Percentiles rank a stretch among this genome's conserved stretches.
Conservation (phyloP, 2,797 vertebrate species). For the Sebastes baramenuke region DNA sequence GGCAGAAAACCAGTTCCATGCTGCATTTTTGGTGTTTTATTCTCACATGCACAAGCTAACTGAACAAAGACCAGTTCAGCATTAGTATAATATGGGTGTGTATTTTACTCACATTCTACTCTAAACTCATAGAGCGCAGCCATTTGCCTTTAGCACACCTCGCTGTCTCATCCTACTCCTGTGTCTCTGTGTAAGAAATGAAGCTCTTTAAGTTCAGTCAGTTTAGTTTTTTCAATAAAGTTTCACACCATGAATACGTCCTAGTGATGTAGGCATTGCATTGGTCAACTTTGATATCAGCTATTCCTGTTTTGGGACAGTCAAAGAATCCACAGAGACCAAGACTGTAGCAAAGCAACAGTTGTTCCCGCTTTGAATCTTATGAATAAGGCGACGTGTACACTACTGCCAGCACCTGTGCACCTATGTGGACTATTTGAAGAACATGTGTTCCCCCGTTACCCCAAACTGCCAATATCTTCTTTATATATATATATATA, state of each 20-base stretch:
- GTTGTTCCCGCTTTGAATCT: not conserved
- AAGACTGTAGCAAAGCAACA: not conserved
- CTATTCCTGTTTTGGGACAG: no score
- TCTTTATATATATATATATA: no score
- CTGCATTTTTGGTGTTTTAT: not conserved
- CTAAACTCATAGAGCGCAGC: not conserved
- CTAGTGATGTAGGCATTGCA: no score
- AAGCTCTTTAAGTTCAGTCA: no score
- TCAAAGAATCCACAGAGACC: not conserved
- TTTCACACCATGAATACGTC: no score
- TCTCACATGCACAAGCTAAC: not conserved
- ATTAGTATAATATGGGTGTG: not conserved
- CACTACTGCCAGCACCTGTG: not conserved
- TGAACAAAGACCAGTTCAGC: not conserved
- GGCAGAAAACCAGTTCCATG: not conserved
- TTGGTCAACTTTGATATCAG: no score
- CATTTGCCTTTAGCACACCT: not conserved
- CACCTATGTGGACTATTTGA: not conserved
- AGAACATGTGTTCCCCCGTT: not conserved
- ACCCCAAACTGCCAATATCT: not conserved
- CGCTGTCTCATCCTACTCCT: not conserved
- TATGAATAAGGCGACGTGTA: not conserved
- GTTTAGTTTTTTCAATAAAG: no score
- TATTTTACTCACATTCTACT: not conserved
- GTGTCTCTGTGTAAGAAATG: not conserved